Conservation (phyloP, 2,888 invertebrate species). For the Malachius bipustulatus region DNA sequence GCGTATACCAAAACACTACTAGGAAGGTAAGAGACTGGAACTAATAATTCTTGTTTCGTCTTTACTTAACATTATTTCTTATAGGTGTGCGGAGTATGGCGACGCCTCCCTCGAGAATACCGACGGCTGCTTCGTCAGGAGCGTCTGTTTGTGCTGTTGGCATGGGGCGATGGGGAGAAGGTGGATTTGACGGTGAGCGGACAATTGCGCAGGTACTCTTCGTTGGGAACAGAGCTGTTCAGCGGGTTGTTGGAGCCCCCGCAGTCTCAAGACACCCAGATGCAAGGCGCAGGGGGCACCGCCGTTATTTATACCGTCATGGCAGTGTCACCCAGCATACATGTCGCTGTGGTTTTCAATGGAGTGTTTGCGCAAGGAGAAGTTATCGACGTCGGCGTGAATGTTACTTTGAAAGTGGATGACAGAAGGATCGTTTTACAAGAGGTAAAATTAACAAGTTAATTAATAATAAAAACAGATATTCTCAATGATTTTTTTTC, state of each 20-base stretch:
- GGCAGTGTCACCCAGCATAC: slow-evolving; percentile 67
- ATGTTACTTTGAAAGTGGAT: slow-evolving; percentile 54
- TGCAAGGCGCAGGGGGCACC: slow-evolving; percentile 65
- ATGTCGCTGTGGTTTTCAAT: slow-evolving; percentile 69
- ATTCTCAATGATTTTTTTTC: slow-evolving; percentile 21
- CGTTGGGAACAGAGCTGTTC: slow-evolving; percentile 70
- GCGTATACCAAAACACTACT: slow-evolving; percentile 72
- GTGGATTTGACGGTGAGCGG: slow-evolving; percentile 61
- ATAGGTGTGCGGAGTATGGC: slow-evolving; percentile 87
- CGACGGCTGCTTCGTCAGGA: slow-evolving; percentile 62
- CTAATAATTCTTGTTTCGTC: no score
- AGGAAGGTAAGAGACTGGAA: no score
- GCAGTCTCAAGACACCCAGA: slow-evolving; percentile 42
- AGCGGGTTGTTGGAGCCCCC: slow-evolving; percentile 61
- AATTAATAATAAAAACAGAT: no score
- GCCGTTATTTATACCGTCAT: slow-evolving; percentile 75
- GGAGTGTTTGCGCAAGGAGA: slow-evolving; percentile 61
- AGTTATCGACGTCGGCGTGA: slow-evolving; percentile 52
- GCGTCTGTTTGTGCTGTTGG: slow-evolving; percentile 61
- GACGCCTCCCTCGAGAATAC: slow-evolving; percentile 73
- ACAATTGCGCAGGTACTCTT: slow-evolving; percentile 62
- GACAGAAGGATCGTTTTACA: slow-evolving; percentile 64
- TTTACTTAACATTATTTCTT: no score
- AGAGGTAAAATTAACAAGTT: slow-evolving; percentile 42
- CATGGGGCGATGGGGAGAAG: slow-evolving; percentile 63